Percentiles rank a stretch among this genome's conserved stretches.
Evolutionary conservation across 2,113 vertebrate genomes (phyloP).

Genomic region (Arothron firmamentum): DNA sequence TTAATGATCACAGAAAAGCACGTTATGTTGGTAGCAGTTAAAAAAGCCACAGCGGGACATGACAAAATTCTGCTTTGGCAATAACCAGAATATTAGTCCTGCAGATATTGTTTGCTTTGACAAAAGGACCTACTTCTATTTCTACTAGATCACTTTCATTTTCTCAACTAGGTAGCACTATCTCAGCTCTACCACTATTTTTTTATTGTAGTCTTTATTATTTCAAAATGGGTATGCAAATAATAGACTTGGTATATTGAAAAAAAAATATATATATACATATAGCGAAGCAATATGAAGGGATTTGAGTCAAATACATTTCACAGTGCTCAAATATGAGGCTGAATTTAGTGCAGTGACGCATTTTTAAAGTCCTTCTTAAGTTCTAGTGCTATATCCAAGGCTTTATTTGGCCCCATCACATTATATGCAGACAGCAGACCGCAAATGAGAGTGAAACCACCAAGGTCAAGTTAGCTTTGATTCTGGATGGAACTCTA

Average conservation of each 20-base stretch:
- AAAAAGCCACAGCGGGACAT: slow-evolving; percentile 2
- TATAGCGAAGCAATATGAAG: neutral
- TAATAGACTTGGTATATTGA: neutral
- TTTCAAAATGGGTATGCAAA: neutral
- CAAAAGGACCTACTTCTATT: neutral
- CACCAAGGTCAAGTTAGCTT: slow-evolving; percentile 47
- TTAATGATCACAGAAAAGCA: neutral
- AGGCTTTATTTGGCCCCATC: slow-evolving; percentile 17
- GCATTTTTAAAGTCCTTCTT: slow-evolving; percentile 1
- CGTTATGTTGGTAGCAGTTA: slow-evolving; percentile 1
- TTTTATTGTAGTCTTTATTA: neutral
- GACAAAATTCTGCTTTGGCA: slow-evolving; percentile 6
- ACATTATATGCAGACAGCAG: slow-evolving; percentile 24
- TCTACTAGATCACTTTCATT: slow-evolving; percentile 2
- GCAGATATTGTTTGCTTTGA: slow-evolving; percentile 4
- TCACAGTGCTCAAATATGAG: neutral
- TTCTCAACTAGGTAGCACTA: neutral
- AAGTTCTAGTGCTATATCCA: neutral
- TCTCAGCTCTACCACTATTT: neutral
- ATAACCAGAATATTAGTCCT: neutral
- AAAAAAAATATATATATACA: neutral
- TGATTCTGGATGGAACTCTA: slow-evolving; percentile 17
- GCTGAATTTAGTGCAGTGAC: slow-evolving; percentile 4
- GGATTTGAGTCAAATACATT: neutral
- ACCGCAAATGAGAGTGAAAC: slow-evolving; percentile 33